These are phyloP conservation scores for Ariolimax columbianus DNA, from an alignment of 2,888 invertebrate species.

Conservation along the genomic window DNA sequence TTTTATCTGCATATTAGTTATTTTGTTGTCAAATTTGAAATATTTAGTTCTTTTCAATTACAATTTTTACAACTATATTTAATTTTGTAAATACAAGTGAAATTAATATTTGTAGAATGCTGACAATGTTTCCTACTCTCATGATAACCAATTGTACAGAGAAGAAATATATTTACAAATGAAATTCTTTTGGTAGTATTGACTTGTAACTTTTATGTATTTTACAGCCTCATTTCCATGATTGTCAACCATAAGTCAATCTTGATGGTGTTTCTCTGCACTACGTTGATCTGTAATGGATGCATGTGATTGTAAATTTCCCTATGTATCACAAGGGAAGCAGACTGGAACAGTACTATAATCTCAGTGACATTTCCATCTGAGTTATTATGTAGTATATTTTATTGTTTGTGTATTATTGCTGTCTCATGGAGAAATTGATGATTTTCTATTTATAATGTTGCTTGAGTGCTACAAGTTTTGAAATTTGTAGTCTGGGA, in stretches of 20 bases:
- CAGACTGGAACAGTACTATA: not conserved
- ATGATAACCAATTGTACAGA: not conserved
- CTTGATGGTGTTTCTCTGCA: not conserved
- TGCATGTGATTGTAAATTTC: not conserved
- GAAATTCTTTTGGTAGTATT: not conserved
- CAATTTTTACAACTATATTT: too few species aligned
- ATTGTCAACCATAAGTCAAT: not conserved
- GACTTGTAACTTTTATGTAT: not conserved
- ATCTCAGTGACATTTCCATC: not conserved
- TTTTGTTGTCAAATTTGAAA: too few species aligned
- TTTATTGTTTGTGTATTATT: not conserved
- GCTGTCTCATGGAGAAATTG: not conserved
- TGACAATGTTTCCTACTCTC: too few species aligned
- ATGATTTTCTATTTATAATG: not conserved
- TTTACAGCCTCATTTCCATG: not conserved
- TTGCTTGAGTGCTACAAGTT: not conserved
- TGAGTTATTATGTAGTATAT: not conserved
- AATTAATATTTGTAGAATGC: too few species aligned
- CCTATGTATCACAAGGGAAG: not conserved
- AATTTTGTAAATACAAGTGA: too few species aligned
- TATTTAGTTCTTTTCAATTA: too few species aligned
- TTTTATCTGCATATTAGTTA: too few species aligned
- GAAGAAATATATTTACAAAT: not conserved
- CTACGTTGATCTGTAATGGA: not conserved
- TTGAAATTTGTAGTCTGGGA: not conserved